phyloP scores from a whole-genome alignment of 2,888 invertebrate genomes.

The Cantharis flavilabris region DNA sequence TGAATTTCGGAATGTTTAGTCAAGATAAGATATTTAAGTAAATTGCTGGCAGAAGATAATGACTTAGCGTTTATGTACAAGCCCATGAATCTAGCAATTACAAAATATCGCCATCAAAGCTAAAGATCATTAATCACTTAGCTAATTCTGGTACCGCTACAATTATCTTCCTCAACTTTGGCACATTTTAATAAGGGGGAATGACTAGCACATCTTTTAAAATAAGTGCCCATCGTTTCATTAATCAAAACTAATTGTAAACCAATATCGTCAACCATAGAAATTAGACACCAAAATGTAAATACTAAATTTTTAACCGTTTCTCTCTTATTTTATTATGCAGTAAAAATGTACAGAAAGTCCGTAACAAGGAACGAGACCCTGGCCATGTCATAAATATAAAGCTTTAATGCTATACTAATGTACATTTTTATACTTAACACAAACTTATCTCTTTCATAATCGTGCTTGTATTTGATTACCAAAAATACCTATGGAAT shows the following conservation, averaged over 20 bases:
- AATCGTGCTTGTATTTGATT: background rate
- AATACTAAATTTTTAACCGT: background rate
- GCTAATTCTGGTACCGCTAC: conserved; percentile 27
- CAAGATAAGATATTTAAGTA: conserved; percentile 25
- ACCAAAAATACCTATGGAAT: background rate
- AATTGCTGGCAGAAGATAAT: conserved; percentile 23
- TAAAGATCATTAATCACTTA: conserved; percentile 27
- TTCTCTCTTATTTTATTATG: background rate
- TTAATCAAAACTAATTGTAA: conserved; percentile 32
- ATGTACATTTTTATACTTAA: background rate
- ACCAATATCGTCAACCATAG: conserved; percentile 8
- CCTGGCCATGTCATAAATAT: background rate
- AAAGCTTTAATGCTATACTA: background rate
- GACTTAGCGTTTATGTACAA: conserved; percentile 21
- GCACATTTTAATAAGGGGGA: conserved; percentile 38
- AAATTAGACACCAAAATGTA: background rate
- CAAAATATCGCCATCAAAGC: conserved; percentile 28
- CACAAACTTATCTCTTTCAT: background rate
- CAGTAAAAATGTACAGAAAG: background rate
- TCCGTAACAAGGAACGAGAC: background rate
- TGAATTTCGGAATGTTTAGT: conserved; percentile 13
- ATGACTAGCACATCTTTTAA: conserved; percentile 36
- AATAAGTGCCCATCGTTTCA: conserved; percentile 32
- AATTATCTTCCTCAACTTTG: conserved; percentile 31
- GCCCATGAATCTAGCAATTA: conserved; percentile 25